These are phyloP conservation scores for Rhinichthys osculus DNA, from an alignment of 2,797 vertebrate species.

Conservation along the genomic window DNA sequence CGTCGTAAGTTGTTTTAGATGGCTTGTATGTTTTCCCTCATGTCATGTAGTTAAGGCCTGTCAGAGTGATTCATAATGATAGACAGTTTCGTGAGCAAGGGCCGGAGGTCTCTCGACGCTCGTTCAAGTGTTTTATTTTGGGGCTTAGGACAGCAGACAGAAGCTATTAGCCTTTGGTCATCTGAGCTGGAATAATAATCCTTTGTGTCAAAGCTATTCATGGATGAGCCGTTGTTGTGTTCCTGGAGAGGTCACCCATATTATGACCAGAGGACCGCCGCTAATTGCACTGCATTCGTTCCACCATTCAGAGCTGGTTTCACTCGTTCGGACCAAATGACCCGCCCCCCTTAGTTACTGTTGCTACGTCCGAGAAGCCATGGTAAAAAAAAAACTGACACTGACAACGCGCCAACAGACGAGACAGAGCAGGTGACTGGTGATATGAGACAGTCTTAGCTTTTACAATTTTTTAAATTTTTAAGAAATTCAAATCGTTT, in stretches of 20 bases:
- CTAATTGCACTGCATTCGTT: constrained; percentile 65
- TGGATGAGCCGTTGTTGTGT: constrained; percentile 67
- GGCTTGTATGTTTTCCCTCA: background rate
- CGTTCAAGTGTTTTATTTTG: constrained; percentile 69
- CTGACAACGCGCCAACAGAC: background rate
- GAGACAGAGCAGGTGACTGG: too few species aligned
- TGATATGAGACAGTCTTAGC: too few species aligned
- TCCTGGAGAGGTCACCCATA: constrained; percentile 19
- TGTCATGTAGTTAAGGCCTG: constrained; percentile 2
- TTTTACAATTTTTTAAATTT: too few species aligned
- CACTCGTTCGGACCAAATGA: constrained; percentile 63
- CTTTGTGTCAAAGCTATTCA: constrained; percentile 79
- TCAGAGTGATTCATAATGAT: background rate
- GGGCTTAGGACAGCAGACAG: constrained; percentile 65
- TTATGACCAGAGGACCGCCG: constrained; percentile 46
- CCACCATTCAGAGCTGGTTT: constrained; percentile 60
- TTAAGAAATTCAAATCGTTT: too few species aligned
- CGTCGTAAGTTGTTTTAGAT: background rate
- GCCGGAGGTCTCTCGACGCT: background rate
- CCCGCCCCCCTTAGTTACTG: background rate
- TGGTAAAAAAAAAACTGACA: too few species aligned
- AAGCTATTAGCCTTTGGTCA: constrained; percentile 72
- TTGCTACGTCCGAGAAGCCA: background rate
- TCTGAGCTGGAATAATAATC: constrained; percentile 77
- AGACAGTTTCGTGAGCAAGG: background rate